These are phyloP conservation scores for Nasua narica DNA, from an alignment of 2,797 vertebrate species.

Conservation along the genomic window DNA sequence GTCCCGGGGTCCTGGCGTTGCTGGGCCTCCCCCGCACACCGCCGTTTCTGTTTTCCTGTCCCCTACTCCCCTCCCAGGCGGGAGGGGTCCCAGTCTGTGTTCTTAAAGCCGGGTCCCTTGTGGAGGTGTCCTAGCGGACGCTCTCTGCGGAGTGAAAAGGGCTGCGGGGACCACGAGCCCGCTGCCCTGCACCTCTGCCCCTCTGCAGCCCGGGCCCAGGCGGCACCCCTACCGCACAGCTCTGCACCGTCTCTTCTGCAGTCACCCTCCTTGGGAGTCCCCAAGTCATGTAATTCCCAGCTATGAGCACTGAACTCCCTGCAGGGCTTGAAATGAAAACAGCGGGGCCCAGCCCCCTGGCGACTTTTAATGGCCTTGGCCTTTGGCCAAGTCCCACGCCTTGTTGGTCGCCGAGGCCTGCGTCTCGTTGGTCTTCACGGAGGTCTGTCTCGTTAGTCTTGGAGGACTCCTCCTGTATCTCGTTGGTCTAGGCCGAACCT, in stretches of 20 bases:
- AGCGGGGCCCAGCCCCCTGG: neutral
- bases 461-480: neutral
- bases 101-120: neutral
- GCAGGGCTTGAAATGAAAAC: too few species aligned
- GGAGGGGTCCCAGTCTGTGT: fast-evolving
- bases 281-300: neutral
- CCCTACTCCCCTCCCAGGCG: too few species aligned
- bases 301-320: neutral
- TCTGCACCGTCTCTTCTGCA: too few species aligned
- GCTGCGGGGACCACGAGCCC: fast-evolving
- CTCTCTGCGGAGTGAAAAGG: neutral
- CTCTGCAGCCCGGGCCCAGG: neutral
- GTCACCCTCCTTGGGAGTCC: too few species aligned
- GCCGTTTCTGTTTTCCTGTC: too few species aligned
- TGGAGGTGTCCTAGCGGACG: neutral
- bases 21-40: neutral
- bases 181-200: neutral
- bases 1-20: neutral
- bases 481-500: neutral
- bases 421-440: neutral
- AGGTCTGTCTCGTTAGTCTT: neutral
- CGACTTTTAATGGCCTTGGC: too few species aligned
- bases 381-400: neutral
- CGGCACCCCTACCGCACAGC: fast-evolving
- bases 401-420: neutral